Evolutionary conservation across 2,888 invertebrate genomes (phyloP).

Genomic region (Blomia tropicalis): DNA sequence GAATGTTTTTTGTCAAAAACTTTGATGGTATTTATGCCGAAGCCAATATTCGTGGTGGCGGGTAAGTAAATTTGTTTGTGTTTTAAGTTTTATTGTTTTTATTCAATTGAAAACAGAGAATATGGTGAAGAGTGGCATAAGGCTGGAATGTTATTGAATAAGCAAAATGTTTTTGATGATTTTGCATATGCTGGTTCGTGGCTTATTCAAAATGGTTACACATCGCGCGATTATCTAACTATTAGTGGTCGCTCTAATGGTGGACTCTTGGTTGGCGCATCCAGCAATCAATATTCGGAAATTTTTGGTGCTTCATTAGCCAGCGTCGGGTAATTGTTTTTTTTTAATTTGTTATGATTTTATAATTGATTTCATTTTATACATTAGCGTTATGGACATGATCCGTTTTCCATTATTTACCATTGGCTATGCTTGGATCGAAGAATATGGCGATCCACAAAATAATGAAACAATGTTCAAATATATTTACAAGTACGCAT

Average conservation of each 20-base stretch:
- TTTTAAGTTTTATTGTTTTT: not conserved
- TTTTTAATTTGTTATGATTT: not conserved
- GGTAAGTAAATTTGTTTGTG: slow-evolving; percentile 11
- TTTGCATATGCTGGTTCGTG: slow-evolving; percentile 17
- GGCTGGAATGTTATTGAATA: slow-evolving; percentile 15
- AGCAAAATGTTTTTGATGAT: slow-evolving; percentile 24
- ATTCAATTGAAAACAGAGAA: slow-evolving; percentile 4
- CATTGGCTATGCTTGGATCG: slow-evolving; percentile 21
- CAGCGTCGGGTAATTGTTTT: slow-evolving; percentile 11
- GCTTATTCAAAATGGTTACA: slow-evolving; percentile 17
- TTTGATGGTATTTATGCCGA: slow-evolving; percentile 17
- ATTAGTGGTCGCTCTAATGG: slow-evolving; percentile 23
- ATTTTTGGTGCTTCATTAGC: slow-evolving; percentile 15
- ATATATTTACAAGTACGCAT: slow-evolving; percentile 31
- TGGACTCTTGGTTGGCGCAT: slow-evolving; percentile 16
- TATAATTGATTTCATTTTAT: not conserved
- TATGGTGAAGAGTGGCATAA: slow-evolving; percentile 22
- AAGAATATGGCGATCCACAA: slow-evolving; percentile 20
- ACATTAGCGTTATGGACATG: slow-evolving; percentile 22
- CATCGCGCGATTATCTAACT: slow-evolving; percentile 14
- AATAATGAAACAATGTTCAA: slow-evolving; percentile 10
- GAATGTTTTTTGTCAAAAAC: slow-evolving; percentile 16
- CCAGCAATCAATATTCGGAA: slow-evolving; percentile 16
- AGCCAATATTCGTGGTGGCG: slow-evolving; percentile 22
- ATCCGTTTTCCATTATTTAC: slow-evolving; percentile 20